Evolutionary conservation across 1,140 invertebrate species (phyloP).

Genomic region (Luehdorfia chinensis): DNA sequence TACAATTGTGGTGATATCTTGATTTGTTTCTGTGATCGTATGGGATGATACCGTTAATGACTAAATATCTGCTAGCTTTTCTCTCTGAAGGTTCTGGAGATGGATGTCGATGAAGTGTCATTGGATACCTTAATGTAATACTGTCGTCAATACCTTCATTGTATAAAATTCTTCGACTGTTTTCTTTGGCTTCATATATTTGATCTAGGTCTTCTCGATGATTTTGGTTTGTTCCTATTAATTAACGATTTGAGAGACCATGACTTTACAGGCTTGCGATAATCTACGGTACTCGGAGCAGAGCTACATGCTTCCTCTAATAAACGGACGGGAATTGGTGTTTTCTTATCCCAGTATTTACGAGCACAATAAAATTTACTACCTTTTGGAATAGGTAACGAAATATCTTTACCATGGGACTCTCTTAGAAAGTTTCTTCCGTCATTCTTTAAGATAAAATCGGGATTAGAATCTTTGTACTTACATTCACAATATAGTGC

Average conservation of each 20-base stretch:
- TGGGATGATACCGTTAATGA: conserved; percentile 15
- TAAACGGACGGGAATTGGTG: too few species aligned
- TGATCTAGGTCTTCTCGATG: too few species aligned
- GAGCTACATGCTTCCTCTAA: background rate
- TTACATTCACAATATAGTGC: too few species aligned
- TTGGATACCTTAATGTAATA: conserved; percentile 16
- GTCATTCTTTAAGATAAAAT: too few species aligned
- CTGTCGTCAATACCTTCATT: conserved; percentile 34
- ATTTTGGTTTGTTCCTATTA: too few species aligned
- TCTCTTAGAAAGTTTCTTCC: too few species aligned
- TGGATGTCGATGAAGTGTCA: background rate
- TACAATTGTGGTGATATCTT: conserved; percentile 29
- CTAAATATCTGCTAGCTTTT: background rate
- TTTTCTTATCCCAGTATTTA: too few species aligned
- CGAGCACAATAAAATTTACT: too few species aligned
- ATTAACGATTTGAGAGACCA: background rate
- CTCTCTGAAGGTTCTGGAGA: conserved; percentile 1
- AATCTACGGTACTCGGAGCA: background rate
- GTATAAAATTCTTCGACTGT: conserved; percentile 18
- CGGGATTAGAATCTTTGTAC: too few species aligned
- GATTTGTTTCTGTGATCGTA: conserved; percentile 22
- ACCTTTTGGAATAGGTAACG: too few species aligned
- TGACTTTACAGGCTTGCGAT: background rate
- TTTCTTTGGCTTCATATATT: background rate
- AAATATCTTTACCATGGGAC: too few species aligned